Percentiles rank a stretch among this genome's conserved stretches.
phyloP scores from a whole-genome alignment of 2,888 invertebrate genomes.

The Pyrocoelia pectoralis region DNA sequence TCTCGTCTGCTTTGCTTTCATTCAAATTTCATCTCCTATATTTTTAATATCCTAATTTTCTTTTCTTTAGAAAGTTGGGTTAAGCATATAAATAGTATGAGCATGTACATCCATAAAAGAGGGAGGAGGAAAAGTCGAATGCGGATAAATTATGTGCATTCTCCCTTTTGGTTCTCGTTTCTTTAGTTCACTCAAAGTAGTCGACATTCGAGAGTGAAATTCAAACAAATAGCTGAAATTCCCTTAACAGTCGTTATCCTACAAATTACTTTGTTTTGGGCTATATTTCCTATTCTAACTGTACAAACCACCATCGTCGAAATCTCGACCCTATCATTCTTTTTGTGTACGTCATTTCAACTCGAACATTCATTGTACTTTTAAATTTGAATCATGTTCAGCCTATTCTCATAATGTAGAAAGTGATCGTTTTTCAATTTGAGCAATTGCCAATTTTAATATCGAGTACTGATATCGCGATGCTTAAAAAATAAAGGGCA shows the following conservation, averaged over 20 bases:
- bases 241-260: constrained; percentile 30
- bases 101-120: too few species aligned
- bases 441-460: not conserved
- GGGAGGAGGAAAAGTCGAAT: not conserved
- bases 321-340: constrained; percentile 3
- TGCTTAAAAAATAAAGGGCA: too few species aligned
- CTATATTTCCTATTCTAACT: constrained; percentile 15
- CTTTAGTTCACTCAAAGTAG: constrained; percentile 6
- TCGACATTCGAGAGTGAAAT: constrained; percentile 25
- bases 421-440: not conserved
- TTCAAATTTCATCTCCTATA: too few species aligned
- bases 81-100: too few species aligned
- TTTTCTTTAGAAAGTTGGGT: too few species aligned
- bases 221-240: constrained; percentile 30
- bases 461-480: not conserved
- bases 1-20: too few species aligned
- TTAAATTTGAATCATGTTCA: not conserved
- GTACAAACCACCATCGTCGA: constrained; percentile 4
- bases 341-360: not conserved
- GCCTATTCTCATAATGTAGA: not conserved
- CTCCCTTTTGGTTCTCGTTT: not conserved
- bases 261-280: constrained; percentile 31
- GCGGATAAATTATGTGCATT: too few species aligned
- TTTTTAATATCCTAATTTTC: too few species aligned
- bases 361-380: not conserved